Base-by-base conservation (phyloP, 2,797 vertebrate species). In the Girardinus metallicus region DNA sequence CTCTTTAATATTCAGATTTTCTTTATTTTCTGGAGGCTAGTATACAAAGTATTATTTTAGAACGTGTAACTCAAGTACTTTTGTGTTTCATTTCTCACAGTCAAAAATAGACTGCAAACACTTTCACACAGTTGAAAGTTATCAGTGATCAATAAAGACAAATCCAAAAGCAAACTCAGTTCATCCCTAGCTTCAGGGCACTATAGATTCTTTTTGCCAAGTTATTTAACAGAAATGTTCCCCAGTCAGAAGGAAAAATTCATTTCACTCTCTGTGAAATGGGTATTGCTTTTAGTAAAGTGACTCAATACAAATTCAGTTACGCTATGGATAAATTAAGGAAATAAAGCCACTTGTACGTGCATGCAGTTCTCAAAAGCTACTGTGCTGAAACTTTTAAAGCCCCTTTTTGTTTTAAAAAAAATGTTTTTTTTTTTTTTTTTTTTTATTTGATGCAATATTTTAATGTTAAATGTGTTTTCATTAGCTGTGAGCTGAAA, bases 81-180 rank as follows among this genome's bases (percentile, higher is more conserved):
- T 55, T 41, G 21, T 49, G 13, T n/a, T 55, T 55, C 23, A 55
- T 55, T 55, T 55, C 53, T 55, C 53, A 55, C 23, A 55, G 53
- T 16, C 53, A 84, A 89, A 89, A 73, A 88, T 88, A 87, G 79
- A 81, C 44, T 53, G 21, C 8, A 86, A 91, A 84, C 79, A 78
- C 49, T 75, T 78, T 83, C 80, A 43, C 83, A 51, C 70, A 70
- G 76, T 77, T 72, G 47, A 11, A 49, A 73, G 39, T 84, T 79
- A 90, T 88, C 72, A 81, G 77, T 74, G 44, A 85, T 83, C 73
- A 87, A 79, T 79, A 77, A 79, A 41, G 57, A 53, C 64, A 78
- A 76, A 90, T 88, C 87, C 87, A 55, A 85, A 86, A 31, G 66
- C 84, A 89, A 87, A 89, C 86, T 64, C 39, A 77, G 80, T 66